Evolutionary conservation across 2,113 vertebrate species (phyloP), one percentile per base, ranked within the genome.

Genomic region (Chionomys nivalis): DNA sequence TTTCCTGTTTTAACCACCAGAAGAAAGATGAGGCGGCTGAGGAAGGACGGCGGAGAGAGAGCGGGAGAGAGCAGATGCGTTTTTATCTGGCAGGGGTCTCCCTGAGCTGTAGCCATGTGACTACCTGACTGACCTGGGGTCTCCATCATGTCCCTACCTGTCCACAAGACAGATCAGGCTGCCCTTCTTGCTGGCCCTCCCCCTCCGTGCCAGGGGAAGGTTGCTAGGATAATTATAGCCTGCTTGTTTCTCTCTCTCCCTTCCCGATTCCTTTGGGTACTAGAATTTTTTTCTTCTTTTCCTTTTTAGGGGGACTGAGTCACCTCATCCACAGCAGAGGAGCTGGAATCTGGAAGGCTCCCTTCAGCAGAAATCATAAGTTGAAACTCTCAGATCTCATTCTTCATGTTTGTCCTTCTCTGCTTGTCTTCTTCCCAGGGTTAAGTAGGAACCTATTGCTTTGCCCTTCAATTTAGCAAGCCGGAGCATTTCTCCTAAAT

Each of bases 71-170:
- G 93, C 95, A 87, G 97, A 96, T 95, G 97, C 90, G 87, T 77
- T 97, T 96, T 97, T 94, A 92, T 97, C 97, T 97, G 94, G 78
- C 89, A 73, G 70, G 85, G 95, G 94, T 96, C 92, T 90, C 93
- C 92, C 95, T 81, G 86, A 90, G 66, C 81, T 0, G 0, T 63
- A 75, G 96, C 81, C 96, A 94, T 73, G 97, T 97, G 97, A 94
- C 96, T 83, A 66, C 89, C 90, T 89, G 89, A 81, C 82, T 90
- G 95, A 95, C 94, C 94, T 47, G 78, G 96, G 96, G 97, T 97
- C 96, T 97, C 96, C 94, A 89, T 95, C 94, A 95, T 87, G 92
- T 94, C 75, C 96, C 96, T 14, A 89, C 89, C 95, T 96, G 96
- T 96, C 97, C 92, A 95, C 90, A 97, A 97, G 97, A 97, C 47